Evolutionary conservation across 2,797 vertebrate genomes (phyloP).

Genomic region (Hylomyscus alleni): DNA sequence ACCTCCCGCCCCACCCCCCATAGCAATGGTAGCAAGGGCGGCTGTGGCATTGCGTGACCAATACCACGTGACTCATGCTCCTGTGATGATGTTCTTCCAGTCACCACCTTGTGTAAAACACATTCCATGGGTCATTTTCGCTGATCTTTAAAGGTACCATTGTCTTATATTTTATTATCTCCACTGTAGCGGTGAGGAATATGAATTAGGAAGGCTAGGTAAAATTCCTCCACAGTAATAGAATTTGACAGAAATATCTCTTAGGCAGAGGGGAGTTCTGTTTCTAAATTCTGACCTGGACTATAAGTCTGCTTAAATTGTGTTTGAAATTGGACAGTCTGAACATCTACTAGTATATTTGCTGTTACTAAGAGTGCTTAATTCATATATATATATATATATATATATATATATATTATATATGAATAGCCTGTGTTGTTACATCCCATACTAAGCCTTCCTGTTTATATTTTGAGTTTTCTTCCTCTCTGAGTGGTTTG

Average conservation of each 20-base stretch:
- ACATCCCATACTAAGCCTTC: neutral
- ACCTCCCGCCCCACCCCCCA: neutral
- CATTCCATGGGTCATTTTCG: neutral
- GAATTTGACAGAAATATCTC: neutral
- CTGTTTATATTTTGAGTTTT: neutral
- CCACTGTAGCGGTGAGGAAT: neutral
- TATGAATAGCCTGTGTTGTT: neutral
- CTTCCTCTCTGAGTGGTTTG: neutral
- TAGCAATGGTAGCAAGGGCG: neutral
- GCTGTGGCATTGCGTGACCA: neutral
- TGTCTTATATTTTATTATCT: conserved; percentile 28
- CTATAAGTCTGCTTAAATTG: neutral
- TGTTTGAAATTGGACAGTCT: neutral
- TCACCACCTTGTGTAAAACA: neutral
- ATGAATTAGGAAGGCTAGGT: neutral
- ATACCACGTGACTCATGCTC: neutral
- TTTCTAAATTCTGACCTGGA: neutral
- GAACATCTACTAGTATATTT: neutral
- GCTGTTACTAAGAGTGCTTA: neutral
- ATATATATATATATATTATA: too few species aligned
- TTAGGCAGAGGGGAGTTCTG: neutral
- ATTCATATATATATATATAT: too few species aligned
- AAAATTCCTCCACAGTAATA: neutral
- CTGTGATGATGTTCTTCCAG: neutral
- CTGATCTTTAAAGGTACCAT: conserved; percentile 39